Evolutionary conservation across 35 echinoderm and acorn worm genomes (phyloP).

Genomic region (Patiria miniata): DNA sequence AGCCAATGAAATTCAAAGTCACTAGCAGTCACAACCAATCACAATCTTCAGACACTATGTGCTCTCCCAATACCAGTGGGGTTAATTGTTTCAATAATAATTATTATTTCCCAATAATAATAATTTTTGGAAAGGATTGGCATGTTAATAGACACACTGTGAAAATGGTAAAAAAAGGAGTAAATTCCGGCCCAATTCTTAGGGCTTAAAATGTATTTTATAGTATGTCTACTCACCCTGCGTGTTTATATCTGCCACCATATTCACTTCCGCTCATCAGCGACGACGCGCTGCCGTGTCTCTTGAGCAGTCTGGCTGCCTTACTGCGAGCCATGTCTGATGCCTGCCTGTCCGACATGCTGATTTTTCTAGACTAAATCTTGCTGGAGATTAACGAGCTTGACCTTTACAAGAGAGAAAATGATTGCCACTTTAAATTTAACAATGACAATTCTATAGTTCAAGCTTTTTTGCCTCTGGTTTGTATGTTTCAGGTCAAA

Average conservation of each 20-base stretch:
- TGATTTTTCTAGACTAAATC: neutral
- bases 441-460: neutral
- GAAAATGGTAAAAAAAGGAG: too few species aligned
- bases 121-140: too few species aligned
- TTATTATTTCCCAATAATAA: too few species aligned
- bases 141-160: too few species aligned
- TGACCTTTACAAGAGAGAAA: neutral
- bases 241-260: conserved; percentile 67
- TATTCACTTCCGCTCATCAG: conserved; percentile 93
- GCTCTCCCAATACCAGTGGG: too few species aligned
- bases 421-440: neutral
- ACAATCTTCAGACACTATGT: too few species aligned
- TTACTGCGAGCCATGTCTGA: conserved; percentile 85
- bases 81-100: too few species aligned
- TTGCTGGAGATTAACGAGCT: neutral
- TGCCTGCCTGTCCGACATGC: conserved; percentile 69
- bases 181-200: too few species aligned
- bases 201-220: too few species aligned
- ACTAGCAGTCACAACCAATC: too few species aligned
- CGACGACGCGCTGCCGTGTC: conserved; percentile 91
- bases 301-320: conserved; percentile 85
- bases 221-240: conserved; percentile 43
- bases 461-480: neutral
- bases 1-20: too few species aligned
- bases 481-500: too few species aligned